A percentile compares a stretch with the other conserved stretches of the same genome.
phyloP scores from a whole-genome alignment of 1,140 invertebrate genomes.

The Belonocnema kinseyi region DNA sequence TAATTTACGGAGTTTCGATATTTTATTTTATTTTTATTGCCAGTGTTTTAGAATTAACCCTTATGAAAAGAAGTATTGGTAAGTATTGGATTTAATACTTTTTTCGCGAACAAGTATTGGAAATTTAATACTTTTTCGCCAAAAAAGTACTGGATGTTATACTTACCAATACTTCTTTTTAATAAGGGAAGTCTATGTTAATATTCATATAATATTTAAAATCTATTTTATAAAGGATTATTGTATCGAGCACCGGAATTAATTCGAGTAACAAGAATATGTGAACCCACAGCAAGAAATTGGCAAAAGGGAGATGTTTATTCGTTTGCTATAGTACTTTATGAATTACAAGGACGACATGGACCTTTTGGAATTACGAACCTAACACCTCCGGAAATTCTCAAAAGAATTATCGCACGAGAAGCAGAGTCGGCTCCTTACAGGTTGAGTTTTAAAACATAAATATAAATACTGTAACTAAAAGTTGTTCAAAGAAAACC shows the following conservation, averaged over 20 bases:
- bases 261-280: conserved; percentile 79
- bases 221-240: conserved; percentile 76
- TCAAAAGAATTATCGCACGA: conserved; percentile 77
- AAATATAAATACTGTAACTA: not conserved
- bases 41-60: too few species aligned
- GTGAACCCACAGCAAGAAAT: conserved; percentile 82
- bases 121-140: too few species aligned
- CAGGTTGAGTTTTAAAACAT: conserved; percentile 65
- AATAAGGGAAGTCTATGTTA: too few species aligned
- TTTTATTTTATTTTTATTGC: too few species aligned
- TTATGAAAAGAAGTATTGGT: too few species aligned
- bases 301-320: conserved; percentile 94
- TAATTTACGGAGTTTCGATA: not conserved
- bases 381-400: conserved; percentile 76
- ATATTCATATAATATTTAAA: too few species aligned
- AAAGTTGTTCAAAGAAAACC: too few species aligned
- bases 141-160: too few species aligned
- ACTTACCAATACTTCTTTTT: too few species aligned
- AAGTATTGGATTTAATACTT: too few species aligned
- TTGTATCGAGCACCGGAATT: conserved; percentile 97
- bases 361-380: conserved; percentile 86
- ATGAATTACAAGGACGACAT: conserved; percentile 91
- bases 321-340: conserved; percentile 96
- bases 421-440: conserved; percentile 61
- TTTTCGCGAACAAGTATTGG: too few species aligned